Evolutionary conservation across 1,140 invertebrate genomes (phyloP), one percentile per base, ranked within the genome.

Genomic region (Drosophila micromelanica): DNA sequence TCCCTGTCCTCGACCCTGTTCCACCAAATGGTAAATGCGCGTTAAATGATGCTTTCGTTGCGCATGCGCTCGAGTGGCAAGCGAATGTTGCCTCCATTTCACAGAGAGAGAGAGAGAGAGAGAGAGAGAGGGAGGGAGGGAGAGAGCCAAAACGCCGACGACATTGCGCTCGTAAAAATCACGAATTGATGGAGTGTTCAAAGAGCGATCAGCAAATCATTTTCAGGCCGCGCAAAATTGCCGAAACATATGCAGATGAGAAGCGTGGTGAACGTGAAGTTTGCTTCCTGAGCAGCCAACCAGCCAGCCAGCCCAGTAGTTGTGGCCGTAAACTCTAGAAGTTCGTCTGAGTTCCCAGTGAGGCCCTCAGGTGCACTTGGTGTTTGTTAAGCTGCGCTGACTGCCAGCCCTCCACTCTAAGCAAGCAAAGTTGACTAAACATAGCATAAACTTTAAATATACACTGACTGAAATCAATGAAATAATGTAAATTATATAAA

Each of bases 161-260:
- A 91, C 85, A 90, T 91, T 87, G 85, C 71, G 90, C 82, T 91
- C 90, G 74, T 91, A 91, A 91, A 91, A 91, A 90, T 91, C 90
- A 91, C 86, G 90, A 91, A 91, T 91, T 91, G 90, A 91, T 91
- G 90, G 86, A 91, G 90, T 91, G 90, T 85, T 87, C 75, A 80
- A 85, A 46, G 72, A 78, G 67, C 82, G 90, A 91, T 90, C 86
- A 84, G 69, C 80, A 91, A 90, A 91, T 91, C 77, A 90, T 91
- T 91, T 91, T 80, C 91, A 82, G 70, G 70, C 73, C 76, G 79
- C 85, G 68, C 84, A 74, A 84, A 89, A 90, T 87, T 87, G 82
- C 82, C 82, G 84, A 87, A 87, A 87, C 82, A 87, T 87, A 87
- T 86, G 82, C 82, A 86, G 85, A 86, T 86, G 82, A 69, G 64